Evolutionary conservation across 1,140 invertebrate genomes (phyloP).

Genomic region (Cotesia vestalis): DNA sequence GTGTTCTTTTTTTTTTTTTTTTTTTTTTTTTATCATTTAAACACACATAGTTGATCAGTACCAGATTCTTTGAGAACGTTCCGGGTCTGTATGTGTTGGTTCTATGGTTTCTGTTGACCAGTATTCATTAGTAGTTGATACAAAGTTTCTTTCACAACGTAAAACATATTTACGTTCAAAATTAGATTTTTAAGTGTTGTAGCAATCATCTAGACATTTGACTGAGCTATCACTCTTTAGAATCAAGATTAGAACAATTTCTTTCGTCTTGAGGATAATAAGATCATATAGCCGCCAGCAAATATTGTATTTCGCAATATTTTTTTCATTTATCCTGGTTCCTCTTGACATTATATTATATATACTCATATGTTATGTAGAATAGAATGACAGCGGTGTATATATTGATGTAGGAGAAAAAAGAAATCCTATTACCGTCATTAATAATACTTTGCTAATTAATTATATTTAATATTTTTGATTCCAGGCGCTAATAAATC

Average conservation of each 20-base stretch:
- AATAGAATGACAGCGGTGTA: too few species aligned
- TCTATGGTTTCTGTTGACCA: background rate
- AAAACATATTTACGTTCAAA: background rate
- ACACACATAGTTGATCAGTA: background rate
- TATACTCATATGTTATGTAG: too few species aligned
- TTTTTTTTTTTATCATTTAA: conserved; percentile 14
- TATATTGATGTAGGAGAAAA: too few species aligned
- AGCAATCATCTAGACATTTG: too few species aligned
- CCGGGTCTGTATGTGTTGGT: conserved; percentile 10
- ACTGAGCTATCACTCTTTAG: too few species aligned
- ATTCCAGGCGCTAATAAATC: too few species aligned
- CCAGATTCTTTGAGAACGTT: conserved; percentile 4
- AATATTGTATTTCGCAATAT: background rate
- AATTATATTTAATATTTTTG: too few species aligned
- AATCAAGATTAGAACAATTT: background rate
- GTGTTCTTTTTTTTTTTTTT: background rate
- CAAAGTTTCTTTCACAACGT: too few species aligned
- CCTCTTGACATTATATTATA: conserved; percentile 1
- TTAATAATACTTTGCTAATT: too few species aligned
- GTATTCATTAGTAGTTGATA: too few species aligned
- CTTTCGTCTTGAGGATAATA: background rate
- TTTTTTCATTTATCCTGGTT: conserved; percentile 17
- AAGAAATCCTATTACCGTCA: too few species aligned
- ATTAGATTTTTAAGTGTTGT: background rate
- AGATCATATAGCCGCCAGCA: background rate